Evolutionary conservation across 2,797 vertebrate genomes (phyloP).

Genomic region (Anableps anableps): DNA sequence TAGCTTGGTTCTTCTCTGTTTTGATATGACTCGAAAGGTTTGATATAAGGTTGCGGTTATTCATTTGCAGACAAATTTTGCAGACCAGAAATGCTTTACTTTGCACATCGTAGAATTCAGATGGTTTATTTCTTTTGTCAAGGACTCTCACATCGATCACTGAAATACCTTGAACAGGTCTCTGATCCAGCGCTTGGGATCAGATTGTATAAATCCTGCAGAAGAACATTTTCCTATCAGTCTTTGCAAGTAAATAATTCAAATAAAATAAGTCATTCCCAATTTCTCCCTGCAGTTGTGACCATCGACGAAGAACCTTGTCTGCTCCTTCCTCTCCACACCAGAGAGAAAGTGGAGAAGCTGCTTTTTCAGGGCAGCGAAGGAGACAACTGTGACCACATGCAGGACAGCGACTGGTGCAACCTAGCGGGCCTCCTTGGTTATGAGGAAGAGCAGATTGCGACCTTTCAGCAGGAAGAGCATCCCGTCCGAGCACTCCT

Average conservation of each 20-base stretch:
- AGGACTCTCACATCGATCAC: too few species aligned
- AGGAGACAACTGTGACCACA: conserved; percentile 64
- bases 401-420: conserved; percentile 90
- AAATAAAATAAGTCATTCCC: not conserved
- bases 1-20: too few species aligned
- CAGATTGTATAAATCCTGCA: not conserved
- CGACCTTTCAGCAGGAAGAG: conserved; percentile 88
- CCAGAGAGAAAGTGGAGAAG: conserved; percentile 93
- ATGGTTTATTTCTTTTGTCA: too few species aligned
- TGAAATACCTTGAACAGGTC: not conserved
- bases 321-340: conserved; percentile 85
- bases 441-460: conserved; percentile 91
- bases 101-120: too few species aligned
- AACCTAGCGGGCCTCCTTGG: conserved; percentile 92
- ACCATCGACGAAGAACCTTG: conserved; percentile 87
- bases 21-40: too few species aligned
- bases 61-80: too few species aligned
- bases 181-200: not conserved
- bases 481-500: conserved; percentile 88
- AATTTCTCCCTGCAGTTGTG: conserved; percentile 74
- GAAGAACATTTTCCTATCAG: not conserved
- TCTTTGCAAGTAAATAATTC: not conserved
- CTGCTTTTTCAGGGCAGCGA: conserved; percentile 82
- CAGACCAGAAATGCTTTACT: too few species aligned
- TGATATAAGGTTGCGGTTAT: too few species aligned